Base-by-base conservation (phyloP, 2,113 vertebrate species). In the Pollachius pollachius region DNA sequence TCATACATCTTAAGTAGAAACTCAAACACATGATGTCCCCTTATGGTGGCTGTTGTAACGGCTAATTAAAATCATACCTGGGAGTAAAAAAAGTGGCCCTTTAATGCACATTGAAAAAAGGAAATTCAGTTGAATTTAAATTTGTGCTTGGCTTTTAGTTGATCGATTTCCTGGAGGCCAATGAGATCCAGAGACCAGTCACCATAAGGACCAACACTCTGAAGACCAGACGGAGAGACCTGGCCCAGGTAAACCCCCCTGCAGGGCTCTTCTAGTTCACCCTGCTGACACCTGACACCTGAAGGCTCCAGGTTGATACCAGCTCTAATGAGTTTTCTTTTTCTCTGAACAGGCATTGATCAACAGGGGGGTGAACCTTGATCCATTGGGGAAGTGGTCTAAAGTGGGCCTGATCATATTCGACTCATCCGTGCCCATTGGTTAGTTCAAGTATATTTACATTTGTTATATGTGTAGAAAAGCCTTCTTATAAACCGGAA, bases 181-280 rank as follows among this genome's bases (percentile, higher is more conserved):
- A 97, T 37, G 97, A 99, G 88, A 94, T 98, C 70, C 95, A 96
- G 1, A 92, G 97, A 65, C 97, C 97, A 0, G 86, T 99, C 74
- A 99, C 96, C 3, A 95, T 99, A 67, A 90, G 97, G 73, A 98
- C 97, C 68, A 99, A 99, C 77, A 99, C 96, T 0, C 90, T 99
- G 68, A 99, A 99, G 88, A 95, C 96, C 0, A 94, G 97, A 67
- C 94, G 97, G 30, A 89, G 97, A 69, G 97, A 99, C 85, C 90
- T 99, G 71, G 97, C 97, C 0, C 96, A 99, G 94, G 97, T 97
- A 71, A 88, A 74, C 13, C 17, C 9, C 7, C 1, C 15, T 48
- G 4, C 15, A n/a, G 2, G 7, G 41, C 41, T 48, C 41, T 9
- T 7, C 2, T 48, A 7, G 41, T 9, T 48, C 41, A 48, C 41